These are phyloP conservation scores for Cataglyphis albicans DNA, from an alignment of 2,888 invertebrate species.

Conservation along the genomic window DNA sequence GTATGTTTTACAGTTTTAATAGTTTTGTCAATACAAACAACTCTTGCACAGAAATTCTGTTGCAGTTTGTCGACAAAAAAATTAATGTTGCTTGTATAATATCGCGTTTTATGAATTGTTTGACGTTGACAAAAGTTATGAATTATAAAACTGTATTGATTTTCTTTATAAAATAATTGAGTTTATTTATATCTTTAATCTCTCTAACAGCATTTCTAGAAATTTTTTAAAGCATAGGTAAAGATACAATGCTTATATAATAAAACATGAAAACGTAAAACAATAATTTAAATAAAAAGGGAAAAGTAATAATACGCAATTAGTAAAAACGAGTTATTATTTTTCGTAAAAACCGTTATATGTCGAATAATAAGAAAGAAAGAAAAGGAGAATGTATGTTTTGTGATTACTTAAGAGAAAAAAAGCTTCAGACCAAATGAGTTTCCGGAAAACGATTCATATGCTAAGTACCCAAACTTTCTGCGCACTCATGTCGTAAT, in stretches of 20 bases:
- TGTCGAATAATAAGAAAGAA: conserved; percentile 13
- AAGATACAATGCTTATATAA: neutral
- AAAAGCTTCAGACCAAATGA: conserved; percentile 43
- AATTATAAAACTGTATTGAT: neutral
- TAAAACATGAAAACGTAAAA: neutral
- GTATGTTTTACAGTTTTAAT: conserved; percentile 24
- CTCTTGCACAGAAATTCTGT: conserved; percentile 24
- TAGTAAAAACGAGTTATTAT: conserved; percentile 34
- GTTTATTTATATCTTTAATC: neutral
- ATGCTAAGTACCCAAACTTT: conserved; percentile 53
- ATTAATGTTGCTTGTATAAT: neutral
- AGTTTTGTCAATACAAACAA: conserved; percentile 19
- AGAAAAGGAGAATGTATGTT: conserved; percentile 10
- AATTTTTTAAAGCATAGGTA: neutral
- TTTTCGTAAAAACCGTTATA: conserved; percentile 1
- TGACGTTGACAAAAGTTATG: neutral
- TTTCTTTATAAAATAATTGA: neutral
- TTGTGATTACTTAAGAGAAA: conserved; percentile 43
- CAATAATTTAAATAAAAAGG: neutral
- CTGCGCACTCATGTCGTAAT: conserved; percentile 40
- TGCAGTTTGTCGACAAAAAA: conserved; percentile 14
- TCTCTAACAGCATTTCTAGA: neutral
- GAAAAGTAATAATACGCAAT: neutral
- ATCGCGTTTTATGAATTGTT: conserved; percentile 14
- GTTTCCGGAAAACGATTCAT: conserved; percentile 53